Conservation (phyloP, 2,888 invertebrate species). For the Cremastinae sp. region DNA sequence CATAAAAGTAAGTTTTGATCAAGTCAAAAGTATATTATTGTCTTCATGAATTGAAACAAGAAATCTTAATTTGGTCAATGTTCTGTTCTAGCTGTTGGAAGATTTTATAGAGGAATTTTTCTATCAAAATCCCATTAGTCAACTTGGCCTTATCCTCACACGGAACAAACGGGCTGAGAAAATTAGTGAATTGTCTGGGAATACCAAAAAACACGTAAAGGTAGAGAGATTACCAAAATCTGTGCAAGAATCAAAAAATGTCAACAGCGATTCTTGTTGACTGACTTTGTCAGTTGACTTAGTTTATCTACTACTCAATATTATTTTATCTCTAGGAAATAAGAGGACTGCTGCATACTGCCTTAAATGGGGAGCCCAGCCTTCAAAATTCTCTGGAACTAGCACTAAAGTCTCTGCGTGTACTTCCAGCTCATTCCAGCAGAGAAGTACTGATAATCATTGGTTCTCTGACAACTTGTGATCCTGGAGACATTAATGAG, state of each 20-base stretch:
- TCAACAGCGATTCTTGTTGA: too few species aligned
- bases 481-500: constrained; percentile 94
- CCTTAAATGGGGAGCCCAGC: constrained; percentile 95
- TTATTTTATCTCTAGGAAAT: constrained; percentile 76
- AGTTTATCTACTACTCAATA: too few species aligned
- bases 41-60: neutral
- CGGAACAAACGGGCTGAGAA: constrained; percentile 97
- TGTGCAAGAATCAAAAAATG: too few species aligned
- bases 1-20: constrained; percentile 85
- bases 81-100: constrained; percentile 88
- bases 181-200: constrained; percentile 94
- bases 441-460: constrained; percentile 95
- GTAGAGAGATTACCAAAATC: too few species aligned
- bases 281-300: too few species aligned
- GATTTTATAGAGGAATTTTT: constrained; percentile 98
- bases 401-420: constrained; percentile 90
- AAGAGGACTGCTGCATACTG: constrained; percentile 83
- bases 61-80: neutral
- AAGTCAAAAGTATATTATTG: neutral
- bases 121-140: constrained; percentile 99
- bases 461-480: constrained; percentile 97
- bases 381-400: constrained; percentile 96
- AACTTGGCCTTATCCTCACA: constrained; percentile 94
- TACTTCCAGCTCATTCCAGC: constrained; percentile 96
- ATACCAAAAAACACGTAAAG: constrained; percentile 89